Evolutionary conservation across 2,888 invertebrate genomes (phyloP).

Genomic region (Polydrusus tereticollis): DNA sequence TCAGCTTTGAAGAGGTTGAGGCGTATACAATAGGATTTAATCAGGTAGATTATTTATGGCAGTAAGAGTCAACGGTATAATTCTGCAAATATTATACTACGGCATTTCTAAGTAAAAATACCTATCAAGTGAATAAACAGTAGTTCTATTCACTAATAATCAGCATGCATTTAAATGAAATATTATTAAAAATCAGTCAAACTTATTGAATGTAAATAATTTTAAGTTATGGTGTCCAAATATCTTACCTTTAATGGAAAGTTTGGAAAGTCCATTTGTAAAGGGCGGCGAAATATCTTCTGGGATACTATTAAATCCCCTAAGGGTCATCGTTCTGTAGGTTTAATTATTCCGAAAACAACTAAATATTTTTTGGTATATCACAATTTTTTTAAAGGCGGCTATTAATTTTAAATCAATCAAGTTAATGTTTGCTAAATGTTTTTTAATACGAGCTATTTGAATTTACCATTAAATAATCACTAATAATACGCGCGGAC

Average conservation of each 20-base stretch:
- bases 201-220: background rate
- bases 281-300: constrained; percentile 1
- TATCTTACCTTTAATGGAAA: constrained; percentile 21
- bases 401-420: background rate
- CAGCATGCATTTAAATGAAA: too few species aligned
- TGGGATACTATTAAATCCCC: constrained; percentile 21
- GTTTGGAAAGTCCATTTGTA: constrained; percentile 12
- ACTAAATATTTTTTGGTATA: background rate
- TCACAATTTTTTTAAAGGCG: background rate
- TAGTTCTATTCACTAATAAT: too few species aligned
- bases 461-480: background rate
- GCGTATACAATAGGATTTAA: too few species aligned
- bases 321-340: background rate
- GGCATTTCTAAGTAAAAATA: too few species aligned
- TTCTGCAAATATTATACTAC: too few species aligned
- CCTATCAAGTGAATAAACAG: too few species aligned
- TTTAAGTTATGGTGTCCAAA: background rate
- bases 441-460: background rate
- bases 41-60: too few species aligned
- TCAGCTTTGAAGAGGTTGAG: too few species aligned
- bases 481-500: background rate
- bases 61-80: too few species aligned
- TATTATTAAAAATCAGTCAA: too few species aligned
- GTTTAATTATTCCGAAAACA: background rate
- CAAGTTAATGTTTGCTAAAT: constrained; percentile 7